Conservation (phyloP, 2,888 invertebrate genomes). For the Protophormia terraenovae region DNA sequence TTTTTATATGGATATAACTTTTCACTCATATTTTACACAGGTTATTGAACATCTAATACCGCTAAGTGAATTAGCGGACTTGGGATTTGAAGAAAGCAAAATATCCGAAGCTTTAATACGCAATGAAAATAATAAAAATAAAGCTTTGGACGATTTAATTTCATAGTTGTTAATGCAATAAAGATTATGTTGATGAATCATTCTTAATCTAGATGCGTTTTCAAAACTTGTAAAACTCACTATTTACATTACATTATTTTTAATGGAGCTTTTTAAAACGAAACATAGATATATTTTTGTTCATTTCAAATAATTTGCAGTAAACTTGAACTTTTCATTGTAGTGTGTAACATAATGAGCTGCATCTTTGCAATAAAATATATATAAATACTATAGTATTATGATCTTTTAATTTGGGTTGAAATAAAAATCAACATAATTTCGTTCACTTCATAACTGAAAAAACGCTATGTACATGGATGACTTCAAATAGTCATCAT, state of each 20-base stretch:
- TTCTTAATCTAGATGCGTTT: neutral
- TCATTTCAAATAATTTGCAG: neutral
- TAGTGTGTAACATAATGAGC: neutral
- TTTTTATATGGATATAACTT: neutral
- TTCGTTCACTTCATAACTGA: too few species aligned
- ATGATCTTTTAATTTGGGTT: too few species aligned
- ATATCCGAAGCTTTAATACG: slow-evolving; percentile 88
- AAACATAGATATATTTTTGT: neutral
- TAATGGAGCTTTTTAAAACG: neutral
- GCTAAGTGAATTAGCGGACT: slow-evolving; percentile 88
- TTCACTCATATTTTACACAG: slow-evolving; percentile 80
- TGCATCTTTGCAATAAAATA: neutral
- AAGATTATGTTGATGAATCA: slow-evolving; percentile 26
- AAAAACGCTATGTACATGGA: too few species aligned
- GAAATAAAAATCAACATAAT: too few species aligned
- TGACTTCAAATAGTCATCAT: too few species aligned
- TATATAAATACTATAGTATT: too few species aligned
- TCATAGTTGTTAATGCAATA: slow-evolving; percentile 82
- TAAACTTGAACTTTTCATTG: neutral
- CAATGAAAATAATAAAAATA: slow-evolving; percentile 91
- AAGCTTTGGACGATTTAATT: slow-evolving; percentile 91
- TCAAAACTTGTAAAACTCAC: slow-evolving; percentile 24
- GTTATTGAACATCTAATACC: slow-evolving; percentile 91
- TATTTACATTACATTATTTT: slow-evolving; percentile 14
- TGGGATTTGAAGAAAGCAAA: slow-evolving; percentile 90